These are phyloP conservation scores for Amblyopsis rosae DNA, from an alignment of 2,113 vertebrate species.

Conservation along the genomic window DNA sequence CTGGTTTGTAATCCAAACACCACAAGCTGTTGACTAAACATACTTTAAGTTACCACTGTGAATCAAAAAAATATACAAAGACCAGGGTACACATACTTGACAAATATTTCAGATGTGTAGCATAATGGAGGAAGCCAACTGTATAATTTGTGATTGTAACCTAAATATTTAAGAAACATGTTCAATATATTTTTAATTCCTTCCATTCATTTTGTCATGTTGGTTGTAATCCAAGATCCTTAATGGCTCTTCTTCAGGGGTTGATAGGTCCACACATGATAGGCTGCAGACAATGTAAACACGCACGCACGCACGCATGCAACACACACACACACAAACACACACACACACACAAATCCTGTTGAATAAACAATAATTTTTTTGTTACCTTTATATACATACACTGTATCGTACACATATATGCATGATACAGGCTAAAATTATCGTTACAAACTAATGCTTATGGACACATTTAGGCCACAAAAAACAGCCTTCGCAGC, in stretches of 20 bases:
- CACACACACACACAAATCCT: constrained; percentile 8
- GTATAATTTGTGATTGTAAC: not conserved
- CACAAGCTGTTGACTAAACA: not conserved
- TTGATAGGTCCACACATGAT: constrained; percentile 41
- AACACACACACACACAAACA: constrained; percentile 12
- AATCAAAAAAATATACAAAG: too few species aligned
- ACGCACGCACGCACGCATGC: not conserved
- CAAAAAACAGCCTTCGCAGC: constrained; percentile 57
- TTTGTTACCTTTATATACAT: constrained; percentile 12
- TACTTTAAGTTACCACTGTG: too few species aligned
- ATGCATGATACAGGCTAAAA: constrained; percentile 52
- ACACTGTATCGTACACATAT: constrained; percentile 18
- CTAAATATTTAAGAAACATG: not conserved
- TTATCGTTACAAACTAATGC: constrained; percentile 57
- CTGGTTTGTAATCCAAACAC: not conserved
- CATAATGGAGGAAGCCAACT: not conserved
- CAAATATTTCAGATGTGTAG: not conserved
- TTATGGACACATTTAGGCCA: constrained; percentile 74
- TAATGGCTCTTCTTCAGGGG: not conserved
- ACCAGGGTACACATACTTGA: too few species aligned
- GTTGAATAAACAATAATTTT: constrained; percentile 27
- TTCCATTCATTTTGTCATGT: constrained; percentile 28
- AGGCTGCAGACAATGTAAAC: constrained; percentile 33
- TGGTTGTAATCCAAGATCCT: not conserved
- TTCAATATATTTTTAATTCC: not conserved